phyloP scores from a whole-genome alignment of 2,888 invertebrate genomes.

The Periphyllus acericola region DNA sequence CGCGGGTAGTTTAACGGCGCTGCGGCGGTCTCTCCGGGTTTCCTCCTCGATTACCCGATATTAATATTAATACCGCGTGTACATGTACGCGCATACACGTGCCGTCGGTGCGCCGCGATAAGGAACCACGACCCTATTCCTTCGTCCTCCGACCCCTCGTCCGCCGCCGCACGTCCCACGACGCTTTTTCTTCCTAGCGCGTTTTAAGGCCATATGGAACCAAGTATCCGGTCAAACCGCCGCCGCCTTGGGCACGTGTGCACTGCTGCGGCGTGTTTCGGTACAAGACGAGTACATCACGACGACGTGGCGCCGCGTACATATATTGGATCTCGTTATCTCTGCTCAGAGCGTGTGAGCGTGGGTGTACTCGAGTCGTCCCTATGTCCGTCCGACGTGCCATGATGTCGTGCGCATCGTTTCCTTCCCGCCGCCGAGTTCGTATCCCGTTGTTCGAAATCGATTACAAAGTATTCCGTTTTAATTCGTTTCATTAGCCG shows the following conservation, averaged over 20 bases:
- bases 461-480: not conserved
- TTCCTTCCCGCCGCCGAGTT: too few species aligned
- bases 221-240: constrained; percentile 47
- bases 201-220: constrained; percentile 46
- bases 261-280: not conserved
- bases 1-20: constrained; percentile 30
- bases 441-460: too few species aligned
- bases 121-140: constrained; percentile 37
- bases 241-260: not conserved
- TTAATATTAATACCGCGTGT: constrained; percentile 43
- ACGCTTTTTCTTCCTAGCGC: constrained; percentile 10
- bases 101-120: constrained; percentile 14
- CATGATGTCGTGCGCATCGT: too few species aligned
- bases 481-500: constrained; percentile 7
- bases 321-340: not conserved
- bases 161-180: not conserved
- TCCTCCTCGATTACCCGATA: constrained; percentile 44
- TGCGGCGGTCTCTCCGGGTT: constrained; percentile 11
- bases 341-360: not conserved
- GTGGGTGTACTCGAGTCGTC: not conserved
- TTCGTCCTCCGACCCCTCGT: not conserved
- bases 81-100: not conserved
- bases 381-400: too few species aligned
- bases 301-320: not conserved
- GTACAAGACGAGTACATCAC: not conserved